Evolutionary conservation across 1,140 invertebrate genomes (phyloP).

Genomic region (Leptopilina boulardi): DNA sequence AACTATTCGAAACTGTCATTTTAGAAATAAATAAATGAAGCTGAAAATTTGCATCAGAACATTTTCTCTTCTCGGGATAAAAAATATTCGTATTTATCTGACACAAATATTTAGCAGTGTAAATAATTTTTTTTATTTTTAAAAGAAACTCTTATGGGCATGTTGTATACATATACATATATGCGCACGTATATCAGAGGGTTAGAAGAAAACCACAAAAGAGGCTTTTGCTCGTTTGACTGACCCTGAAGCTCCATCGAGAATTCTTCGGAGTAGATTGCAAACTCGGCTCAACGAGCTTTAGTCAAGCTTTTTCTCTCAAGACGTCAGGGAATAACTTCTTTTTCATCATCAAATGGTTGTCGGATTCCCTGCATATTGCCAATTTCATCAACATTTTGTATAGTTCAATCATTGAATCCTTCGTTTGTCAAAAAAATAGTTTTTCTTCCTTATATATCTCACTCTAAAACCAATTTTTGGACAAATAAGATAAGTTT

Average conservation of each 20-base stretch:
- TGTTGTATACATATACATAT: too few species aligned
- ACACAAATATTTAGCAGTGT: too few species aligned
- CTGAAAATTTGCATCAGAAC: too few species aligned
- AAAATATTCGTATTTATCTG: too few species aligned
- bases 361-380: not conserved
- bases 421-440: too few species aligned
- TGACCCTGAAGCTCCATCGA: slow-evolving; percentile 1
- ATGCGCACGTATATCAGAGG: not conserved
- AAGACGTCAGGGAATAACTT: slow-evolving; percentile 2
- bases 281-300: slow-evolving; percentile 2
- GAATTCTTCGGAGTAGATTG: not conserved
- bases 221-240: not conserved
- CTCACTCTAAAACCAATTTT: too few species aligned
- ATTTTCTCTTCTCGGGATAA: too few species aligned
- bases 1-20: too few species aligned
- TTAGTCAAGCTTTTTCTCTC: not conserved
- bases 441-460: too few species aligned
- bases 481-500: too few species aligned
- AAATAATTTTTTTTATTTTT: not conserved
- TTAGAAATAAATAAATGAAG: too few species aligned
- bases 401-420: not conserved
- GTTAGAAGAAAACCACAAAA: not conserved
- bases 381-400: not conserved
- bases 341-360: not conserved
- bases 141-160: not conserved